These are phyloP conservation scores for Myoxocephalus aenaeus DNA, from an alignment of 2,797 vertebrate species.

Conservation along the genomic window DNA sequence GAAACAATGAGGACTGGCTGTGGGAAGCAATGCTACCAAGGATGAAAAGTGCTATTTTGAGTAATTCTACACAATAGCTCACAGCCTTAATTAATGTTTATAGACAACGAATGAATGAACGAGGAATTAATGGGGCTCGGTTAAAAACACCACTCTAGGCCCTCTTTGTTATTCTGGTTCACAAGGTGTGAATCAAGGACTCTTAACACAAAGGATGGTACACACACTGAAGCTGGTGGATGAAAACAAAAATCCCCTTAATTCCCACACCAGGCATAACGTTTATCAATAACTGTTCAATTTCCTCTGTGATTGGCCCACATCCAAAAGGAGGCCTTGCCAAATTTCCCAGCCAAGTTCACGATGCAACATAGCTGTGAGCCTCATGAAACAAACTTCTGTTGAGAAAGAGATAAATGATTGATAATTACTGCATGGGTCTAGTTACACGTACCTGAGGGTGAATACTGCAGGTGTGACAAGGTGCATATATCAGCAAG, in stretches of 20 bases:
- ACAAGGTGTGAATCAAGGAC: conserved; percentile 16
- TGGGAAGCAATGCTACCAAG: background rate
- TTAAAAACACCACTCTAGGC: background rate
- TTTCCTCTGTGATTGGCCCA: conserved; percentile 45
- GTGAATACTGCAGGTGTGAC: conserved; percentile 40
- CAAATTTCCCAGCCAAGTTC: conserved; percentile 44
- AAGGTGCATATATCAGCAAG: conserved; percentile 7
- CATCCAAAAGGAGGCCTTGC: conserved; percentile 28
- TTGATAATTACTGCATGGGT: conserved; percentile 38
- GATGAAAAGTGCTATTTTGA: conserved; percentile 17
- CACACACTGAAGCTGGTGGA: background rate
- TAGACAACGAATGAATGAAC: conserved; percentile 1
- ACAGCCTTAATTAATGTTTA: conserved; percentile 29
- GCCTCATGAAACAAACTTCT: conserved; percentile 31
- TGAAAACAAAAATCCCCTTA: conserved; percentile 20
- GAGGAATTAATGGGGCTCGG: conserved; percentile 22
- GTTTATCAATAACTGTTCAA: conserved; percentile 51
- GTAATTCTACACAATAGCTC: conserved; percentile 7
- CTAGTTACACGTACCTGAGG: conserved; percentile 22
- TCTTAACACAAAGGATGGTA: background rate
- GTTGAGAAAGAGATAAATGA: conserved; percentile 42
- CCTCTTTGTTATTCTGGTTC: conserved; percentile 21
- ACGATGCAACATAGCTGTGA: conserved; percentile 41
- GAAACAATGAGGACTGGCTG: background rate
- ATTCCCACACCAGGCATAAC: conserved; percentile 26